Evolutionary conservation across 2,113 vertebrate species (phyloP).

Genomic region (Sorex araneus): DNA sequence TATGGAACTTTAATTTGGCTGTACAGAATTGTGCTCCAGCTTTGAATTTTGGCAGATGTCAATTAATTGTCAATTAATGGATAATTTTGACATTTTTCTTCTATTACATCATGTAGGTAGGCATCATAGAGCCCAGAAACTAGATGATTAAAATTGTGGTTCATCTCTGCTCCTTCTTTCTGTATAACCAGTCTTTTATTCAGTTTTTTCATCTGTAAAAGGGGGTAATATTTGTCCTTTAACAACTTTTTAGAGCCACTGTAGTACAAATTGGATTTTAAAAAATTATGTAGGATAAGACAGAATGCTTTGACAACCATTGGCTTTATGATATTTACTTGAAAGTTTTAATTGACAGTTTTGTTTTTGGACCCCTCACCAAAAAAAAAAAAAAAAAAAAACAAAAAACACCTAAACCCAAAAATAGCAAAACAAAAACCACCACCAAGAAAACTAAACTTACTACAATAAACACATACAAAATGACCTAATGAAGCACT

Average conservation of each 20-base stretch:
- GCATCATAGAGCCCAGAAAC: background rate
- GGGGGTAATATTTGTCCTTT: slow-evolving; percentile 77
- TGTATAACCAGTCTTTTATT: slow-evolving; percentile 31
- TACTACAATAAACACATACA: background rate
- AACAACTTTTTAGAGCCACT: slow-evolving; percentile 67
- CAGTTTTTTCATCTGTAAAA: slow-evolving; percentile 85
- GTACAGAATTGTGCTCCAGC: slow-evolving; percentile 15
- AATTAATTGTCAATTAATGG: slow-evolving; percentile 6
- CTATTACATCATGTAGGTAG: background rate
- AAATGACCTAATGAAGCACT: background rate
- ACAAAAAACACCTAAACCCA: background rate
- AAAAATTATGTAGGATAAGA: slow-evolving; percentile 47
- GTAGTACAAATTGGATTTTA: slow-evolving; percentile 75
- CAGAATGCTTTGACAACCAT: slow-evolving; percentile 72
- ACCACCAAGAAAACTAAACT: too few relatives aligned
- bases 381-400: slow-evolving; percentile 27
- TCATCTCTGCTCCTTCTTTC: background rate
- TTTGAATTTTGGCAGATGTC: slow-evolving; percentile 40
- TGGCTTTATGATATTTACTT: slow-evolving; percentile 71
- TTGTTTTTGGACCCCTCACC: slow-evolving; percentile 79
- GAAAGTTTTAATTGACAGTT: slow-evolving; percentile 61
- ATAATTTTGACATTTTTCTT: slow-evolving; percentile 62
- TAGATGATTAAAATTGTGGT: background rate
- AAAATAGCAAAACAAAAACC: background rate
- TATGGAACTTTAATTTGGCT: slow-evolving; percentile 46